These are phyloP conservation scores for Epicauta chinensis DNA, from an alignment of 1,140 invertebrate genomes.

Conservation along the genomic window DNA sequence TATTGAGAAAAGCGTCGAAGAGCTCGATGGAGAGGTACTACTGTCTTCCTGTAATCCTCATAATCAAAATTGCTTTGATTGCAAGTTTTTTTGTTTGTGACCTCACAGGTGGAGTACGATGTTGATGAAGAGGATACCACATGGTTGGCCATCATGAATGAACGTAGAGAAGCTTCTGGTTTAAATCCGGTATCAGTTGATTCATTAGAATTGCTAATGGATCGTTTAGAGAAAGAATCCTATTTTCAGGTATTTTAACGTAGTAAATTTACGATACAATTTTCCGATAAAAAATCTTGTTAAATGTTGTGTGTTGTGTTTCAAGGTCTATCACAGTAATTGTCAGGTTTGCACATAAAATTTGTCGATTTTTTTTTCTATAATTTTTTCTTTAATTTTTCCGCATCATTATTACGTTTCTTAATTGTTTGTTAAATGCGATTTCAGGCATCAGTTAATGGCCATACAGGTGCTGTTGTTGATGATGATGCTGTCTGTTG, in stretches of 20 bases:
- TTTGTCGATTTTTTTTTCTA: too few relatives aligned
- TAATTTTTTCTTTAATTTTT: not conserved
- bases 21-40: constrained; percentile 80
- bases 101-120: constrained; percentile 92
- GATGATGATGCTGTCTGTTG: constrained; percentile 98
- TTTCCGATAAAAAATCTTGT: too few relatives aligned
- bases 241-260: constrained; percentile 72
- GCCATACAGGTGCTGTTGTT: constrained; percentile 65
- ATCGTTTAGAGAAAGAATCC: constrained; percentile 94
- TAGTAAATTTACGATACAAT: too few relatives aligned
- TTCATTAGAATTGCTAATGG: constrained; percentile 91
- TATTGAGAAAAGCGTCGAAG: constrained; percentile 91
- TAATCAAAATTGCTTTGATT: too few relatives aligned
- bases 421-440: not conserved
- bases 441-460: constrained; percentile 43
- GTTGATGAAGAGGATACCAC: constrained; percentile 95
- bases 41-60: not conserved
- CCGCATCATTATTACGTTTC: not conserved
- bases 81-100: constrained; percentile 15
- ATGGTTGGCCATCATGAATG: constrained; percentile 86
- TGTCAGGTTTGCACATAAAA: constrained; percentile 10
- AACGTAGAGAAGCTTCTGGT: constrained; percentile 61
- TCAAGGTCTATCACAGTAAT: constrained; percentile 12
- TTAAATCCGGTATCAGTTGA: constrained; percentile 71
- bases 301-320: constrained; percentile 7